These are phyloP conservation scores for Lepidotrigona ventralis DNA, from an alignment of 1,140 invertebrate genomes.

Conservation along the genomic window DNA sequence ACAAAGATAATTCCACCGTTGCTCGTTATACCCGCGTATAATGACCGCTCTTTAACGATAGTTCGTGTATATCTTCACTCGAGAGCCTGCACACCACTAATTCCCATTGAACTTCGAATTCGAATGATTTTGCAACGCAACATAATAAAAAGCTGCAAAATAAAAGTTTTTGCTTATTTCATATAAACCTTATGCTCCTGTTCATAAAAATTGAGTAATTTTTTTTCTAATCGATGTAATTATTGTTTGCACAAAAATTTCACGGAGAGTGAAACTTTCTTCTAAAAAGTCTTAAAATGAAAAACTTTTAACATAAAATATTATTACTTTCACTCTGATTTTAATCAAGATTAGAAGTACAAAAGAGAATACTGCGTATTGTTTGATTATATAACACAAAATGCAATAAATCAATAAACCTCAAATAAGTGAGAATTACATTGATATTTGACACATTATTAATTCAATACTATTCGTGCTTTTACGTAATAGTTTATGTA, in stretches of 20 bases:
- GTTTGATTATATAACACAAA: too few species aligned
- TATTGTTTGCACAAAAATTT: background rate
- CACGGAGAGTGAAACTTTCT: background rate
- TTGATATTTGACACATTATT: too few species aligned
- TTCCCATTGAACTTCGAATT: background rate
- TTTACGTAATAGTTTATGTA: background rate
- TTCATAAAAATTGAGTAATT: too few species aligned
- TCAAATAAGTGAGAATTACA: too few species aligned
- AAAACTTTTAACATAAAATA: too few species aligned
- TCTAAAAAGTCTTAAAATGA: background rate
- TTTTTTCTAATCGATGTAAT: background rate
- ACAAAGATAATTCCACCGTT: constrained; percentile 39
- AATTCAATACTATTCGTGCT: too few species aligned
- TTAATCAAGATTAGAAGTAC: too few species aligned
- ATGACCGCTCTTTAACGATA: constrained; percentile 16
- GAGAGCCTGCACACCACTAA: too few species aligned
- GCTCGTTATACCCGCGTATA: constrained; percentile 14
- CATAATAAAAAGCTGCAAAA: background rate
- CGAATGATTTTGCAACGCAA: background rate
- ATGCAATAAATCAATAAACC: too few species aligned
- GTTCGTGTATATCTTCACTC: background rate
- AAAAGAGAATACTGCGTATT: too few species aligned
- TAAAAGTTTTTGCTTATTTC: background rate
- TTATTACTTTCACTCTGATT: too few species aligned
- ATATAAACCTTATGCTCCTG: too few species aligned